Base-by-base conservation (phyloP, 2,888 invertebrate genomes). In the Melanostoma mellinum region DNA sequence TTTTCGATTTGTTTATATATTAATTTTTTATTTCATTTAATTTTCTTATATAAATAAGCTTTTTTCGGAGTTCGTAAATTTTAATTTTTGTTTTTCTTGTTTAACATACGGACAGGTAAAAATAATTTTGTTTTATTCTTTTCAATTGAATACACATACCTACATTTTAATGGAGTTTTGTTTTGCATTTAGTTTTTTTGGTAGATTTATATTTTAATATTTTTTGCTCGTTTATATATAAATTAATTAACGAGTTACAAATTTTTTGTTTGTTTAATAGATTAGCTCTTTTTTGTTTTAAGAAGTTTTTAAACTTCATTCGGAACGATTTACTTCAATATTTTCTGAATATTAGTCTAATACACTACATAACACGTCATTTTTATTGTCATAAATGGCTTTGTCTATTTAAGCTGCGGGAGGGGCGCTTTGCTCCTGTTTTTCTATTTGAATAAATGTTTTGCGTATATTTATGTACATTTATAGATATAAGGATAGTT, bases 1-100 rank as follows among this genome's bases (percentile, higher is more conserved):
- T 89, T 89, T 90, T 89, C 88, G 89, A 89, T 88, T 88, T 87
- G 87, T 88, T 87, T 86, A 87, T 85, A 35, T 60, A 85, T 85
- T 60, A 84, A n/a, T 71, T 79, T 61, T 65, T 82, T 85, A 50
- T 6, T 30, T 75, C 63, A 61, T 60, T 40, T 35, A 36, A 72
- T 68, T 60, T 63, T 35, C 33, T 33, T 68, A 72, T 63, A 52
- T 78, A 56, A 50, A 71, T 72, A 71, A 56, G 46, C 53, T 71
- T 58, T 58, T 77, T 77, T 82, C 61, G 68, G 68, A 82, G 77
- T 77, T 84, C 78, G 74, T 78, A 58, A 84, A 52, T 56, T 42
- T 55, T 56, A 42, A 33, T 53, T 44, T 50, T 52, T 32, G 8
- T 46, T 69, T 63, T 8, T 42, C 9, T 67, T 60, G 20, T 60